Evolutionary conservation across 2,888 invertebrate species (phyloP), one percentile per base, ranked within the genome.

Genomic region (Metacarcinus magister): DNA sequence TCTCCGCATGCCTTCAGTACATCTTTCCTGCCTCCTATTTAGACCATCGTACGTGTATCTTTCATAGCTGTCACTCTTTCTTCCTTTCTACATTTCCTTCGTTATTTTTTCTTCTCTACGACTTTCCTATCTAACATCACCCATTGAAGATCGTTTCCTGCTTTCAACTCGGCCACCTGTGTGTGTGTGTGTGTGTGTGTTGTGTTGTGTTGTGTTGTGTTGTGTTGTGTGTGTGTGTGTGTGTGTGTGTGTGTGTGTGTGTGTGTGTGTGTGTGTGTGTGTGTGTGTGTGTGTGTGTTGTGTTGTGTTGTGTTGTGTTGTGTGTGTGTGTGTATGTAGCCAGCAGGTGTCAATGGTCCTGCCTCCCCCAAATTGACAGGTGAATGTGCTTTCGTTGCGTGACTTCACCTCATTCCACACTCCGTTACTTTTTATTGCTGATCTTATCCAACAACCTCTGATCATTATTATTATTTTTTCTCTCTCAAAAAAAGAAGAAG

Each of bases 381-480:
- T 82, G 54, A 82, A n/a, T 67, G 19, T 3, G 67, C 67, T n/a
- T 2, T n/a, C 67, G 54, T 67, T n/a, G 82, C 82, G 82, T 82
- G 82, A 82, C 82, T 82, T 28, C 32, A 13, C 32, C 82, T 82
- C 82, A 82, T n/a, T 82, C 82, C 82, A 32, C 82, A 82, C 82
- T 4, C 67, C n/a, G 67, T 1, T 82, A 19, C 32, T 82, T 82
- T 82, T 82, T 28, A 32, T 82, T n/a, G 82, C 32, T 32, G 28
- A 82, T 82, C 32, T 82, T 82, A 82, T 82, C 82, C 82, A 28
- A 28, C 19, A 82, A 13, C 82, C n/a, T n/a, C 82, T 32, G 32
- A 32, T 32, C 82, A 82, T 32, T 67, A 5, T 67, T n/a, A n/a
- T n/a, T 67, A 7, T 54, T 46, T 54, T 67, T n/a, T 67, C 67